A percentile compares a stretch with the other conserved stretches of the same genome.
Conservation (phyloP, 2,888 invertebrate species). For the Clepsis dumicolana region DNA sequence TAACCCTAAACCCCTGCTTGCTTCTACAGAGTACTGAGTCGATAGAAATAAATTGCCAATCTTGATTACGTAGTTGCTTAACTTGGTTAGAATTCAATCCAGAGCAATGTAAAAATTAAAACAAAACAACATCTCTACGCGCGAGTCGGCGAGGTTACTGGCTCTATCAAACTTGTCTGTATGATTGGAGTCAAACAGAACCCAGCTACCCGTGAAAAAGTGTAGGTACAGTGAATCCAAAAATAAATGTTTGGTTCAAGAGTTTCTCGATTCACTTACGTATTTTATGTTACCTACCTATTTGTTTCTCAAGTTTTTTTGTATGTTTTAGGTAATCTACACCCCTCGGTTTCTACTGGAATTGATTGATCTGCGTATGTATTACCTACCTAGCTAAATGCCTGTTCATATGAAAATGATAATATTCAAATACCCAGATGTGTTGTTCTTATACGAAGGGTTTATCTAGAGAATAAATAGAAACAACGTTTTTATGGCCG, state of each 20-base stretch:
- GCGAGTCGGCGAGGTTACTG: neutral
- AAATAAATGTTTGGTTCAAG: neutral
- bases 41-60: neutral
- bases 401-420: neutral
- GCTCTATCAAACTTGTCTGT: neutral
- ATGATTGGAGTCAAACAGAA: neutral
- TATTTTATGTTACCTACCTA: neutral
- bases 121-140: neutral
- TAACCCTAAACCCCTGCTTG: too few relatives aligned
- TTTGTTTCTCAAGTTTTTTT: neutral
- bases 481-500: neutral
- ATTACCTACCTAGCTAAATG: neutral
- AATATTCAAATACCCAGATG: too few relatives aligned
- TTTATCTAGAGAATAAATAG: neutral
- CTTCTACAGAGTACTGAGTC: too few relatives aligned
- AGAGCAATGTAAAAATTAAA: neutral
- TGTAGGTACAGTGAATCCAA: neutral
- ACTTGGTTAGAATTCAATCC: neutral
- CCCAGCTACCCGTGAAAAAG: conserved; percentile 5
- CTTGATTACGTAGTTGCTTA: neutral
- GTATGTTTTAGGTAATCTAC: neutral
- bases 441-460: too few relatives aligned
- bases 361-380: neutral
- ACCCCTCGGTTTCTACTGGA: neutral
- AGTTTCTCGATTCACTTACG: neutral